Conservation (phyloP, 2,888 invertebrate species). For the Lysandra coridon region DNA sequence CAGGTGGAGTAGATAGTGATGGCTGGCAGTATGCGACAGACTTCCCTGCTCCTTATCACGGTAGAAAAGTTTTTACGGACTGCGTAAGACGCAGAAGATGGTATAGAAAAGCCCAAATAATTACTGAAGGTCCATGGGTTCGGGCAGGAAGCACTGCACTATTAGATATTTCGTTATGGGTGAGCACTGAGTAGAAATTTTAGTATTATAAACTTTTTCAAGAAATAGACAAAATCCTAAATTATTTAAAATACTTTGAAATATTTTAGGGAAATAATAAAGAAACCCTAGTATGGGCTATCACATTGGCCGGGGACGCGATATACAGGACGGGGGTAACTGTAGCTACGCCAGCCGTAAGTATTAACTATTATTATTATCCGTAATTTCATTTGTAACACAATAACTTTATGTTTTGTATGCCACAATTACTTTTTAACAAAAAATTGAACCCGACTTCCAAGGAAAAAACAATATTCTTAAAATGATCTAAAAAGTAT, state of each 20-base stretch:
- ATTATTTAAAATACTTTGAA: neutral
- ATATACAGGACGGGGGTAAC: conserved; percentile 90
- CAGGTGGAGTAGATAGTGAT: conserved; percentile 93
- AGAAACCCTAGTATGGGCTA: conserved; percentile 88
- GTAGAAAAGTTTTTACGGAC: conserved; percentile 92
- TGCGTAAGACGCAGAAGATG: conserved; percentile 92
- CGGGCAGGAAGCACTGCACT: conserved; percentile 93
- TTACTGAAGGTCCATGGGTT: conserved; percentile 93
- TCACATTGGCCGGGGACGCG: conserved; percentile 92
- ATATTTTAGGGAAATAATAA: conserved; percentile 55
- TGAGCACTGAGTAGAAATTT: conserved; percentile 51
- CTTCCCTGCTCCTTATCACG: conserved; percentile 93
- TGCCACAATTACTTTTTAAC: too few relatives aligned
- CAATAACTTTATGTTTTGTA: neutral
- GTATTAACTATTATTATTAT: conserved; percentile 39
- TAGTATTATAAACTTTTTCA: neutral
- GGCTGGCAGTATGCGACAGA: conserved; percentile 98
- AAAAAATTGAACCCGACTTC: too few relatives aligned
- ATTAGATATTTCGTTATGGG: conserved; percentile 88
- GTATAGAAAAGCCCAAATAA: conserved; percentile 90
- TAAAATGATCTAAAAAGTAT: too few relatives aligned
- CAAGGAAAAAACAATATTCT: too few relatives aligned
- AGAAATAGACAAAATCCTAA: too few relatives aligned
- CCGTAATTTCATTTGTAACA: neutral
- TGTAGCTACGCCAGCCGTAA: conserved; percentile 85